Evolutionary conservation across 2,797 vertebrate species (phyloP).

Genomic region (Neosalanx taihuensis): DNA sequence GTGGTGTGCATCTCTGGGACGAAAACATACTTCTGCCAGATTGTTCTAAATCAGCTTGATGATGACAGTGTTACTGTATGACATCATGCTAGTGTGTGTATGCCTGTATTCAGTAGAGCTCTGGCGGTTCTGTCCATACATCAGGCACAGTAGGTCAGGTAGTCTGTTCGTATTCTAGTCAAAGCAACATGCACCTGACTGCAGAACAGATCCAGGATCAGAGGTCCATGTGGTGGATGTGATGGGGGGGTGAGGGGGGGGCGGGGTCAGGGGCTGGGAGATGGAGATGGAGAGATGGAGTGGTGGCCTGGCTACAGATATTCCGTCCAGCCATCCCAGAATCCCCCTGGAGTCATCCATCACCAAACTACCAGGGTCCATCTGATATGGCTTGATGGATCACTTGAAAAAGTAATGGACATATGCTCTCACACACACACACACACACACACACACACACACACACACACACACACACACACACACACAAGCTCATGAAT

Average conservation of each 20-base stretch:
- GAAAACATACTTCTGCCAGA: conserved; percentile 42
- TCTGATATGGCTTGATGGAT: conserved; percentile 52
- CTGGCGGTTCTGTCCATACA: too few relatives aligned
- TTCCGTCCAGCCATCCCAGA: conserved; percentile 22
- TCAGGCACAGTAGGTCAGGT: too few relatives aligned
- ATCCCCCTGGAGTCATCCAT: conserved; percentile 54
- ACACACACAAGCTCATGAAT: not conserved
- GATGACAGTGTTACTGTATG: not conserved
- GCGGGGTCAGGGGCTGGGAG: too few relatives aligned
- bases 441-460: not conserved
- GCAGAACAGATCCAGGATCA: conserved; percentile 78
- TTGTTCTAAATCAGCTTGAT: conserved; percentile 31
- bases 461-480: not conserved
- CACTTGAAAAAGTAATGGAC: conserved; percentile 17
- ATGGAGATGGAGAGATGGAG: conserved; percentile 11
- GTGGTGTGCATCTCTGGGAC: conserved; percentile 40
- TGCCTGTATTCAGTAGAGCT: too few relatives aligned
- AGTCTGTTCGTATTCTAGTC: too few relatives aligned
- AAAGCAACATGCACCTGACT: too few relatives aligned
- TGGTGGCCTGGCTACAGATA: conserved; percentile 45
- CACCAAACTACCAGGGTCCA: conserved; percentile 33
- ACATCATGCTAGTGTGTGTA: too few relatives aligned
- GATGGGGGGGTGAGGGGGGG: conserved; percentile 38
- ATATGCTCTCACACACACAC: not conserved
- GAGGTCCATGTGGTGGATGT: conserved; percentile 65